These are phyloP conservation scores for Ectropis crepuscularia DNA, from an alignment of 2,888 invertebrate genomes.

Conservation along the genomic window DNA sequence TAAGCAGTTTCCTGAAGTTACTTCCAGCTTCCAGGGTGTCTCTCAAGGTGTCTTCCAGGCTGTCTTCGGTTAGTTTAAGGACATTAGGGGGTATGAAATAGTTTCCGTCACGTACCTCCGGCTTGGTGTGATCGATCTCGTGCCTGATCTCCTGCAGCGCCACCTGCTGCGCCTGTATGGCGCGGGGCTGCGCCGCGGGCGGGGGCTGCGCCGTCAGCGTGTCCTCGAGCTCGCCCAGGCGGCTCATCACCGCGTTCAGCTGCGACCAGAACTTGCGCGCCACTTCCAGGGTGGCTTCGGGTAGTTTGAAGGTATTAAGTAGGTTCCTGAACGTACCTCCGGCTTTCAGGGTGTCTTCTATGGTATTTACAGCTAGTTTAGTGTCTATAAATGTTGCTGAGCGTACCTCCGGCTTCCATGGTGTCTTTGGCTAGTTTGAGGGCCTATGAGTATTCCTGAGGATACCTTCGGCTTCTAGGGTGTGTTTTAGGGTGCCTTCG, in stretches of 20 bases:
- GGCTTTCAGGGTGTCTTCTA: constrained; percentile 94
- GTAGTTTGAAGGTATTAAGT: too few relatives aligned
- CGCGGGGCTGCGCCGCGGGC: constrained; percentile 96
- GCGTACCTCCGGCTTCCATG: constrained; percentile 92
- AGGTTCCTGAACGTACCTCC: constrained; percentile 92
- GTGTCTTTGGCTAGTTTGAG: too few relatives aligned
- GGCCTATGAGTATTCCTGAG: too few relatives aligned
- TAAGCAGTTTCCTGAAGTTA: too few relatives aligned
- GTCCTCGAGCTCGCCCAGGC: constrained; percentile 95
- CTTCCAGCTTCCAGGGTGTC: too few relatives aligned
- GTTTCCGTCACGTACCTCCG: constrained; percentile 83
- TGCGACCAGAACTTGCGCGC: constrained; percentile 99
- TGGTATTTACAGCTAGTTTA: constrained; percentile 86
- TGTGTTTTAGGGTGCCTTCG: too few relatives aligned
- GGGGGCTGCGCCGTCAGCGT: constrained; percentile 95
- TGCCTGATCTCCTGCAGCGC: constrained; percentile 95
- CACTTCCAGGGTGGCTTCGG: constrained; percentile 90
- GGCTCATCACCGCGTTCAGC: constrained; percentile 94
- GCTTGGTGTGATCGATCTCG: constrained; percentile 95
- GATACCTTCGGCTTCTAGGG: too few relatives aligned
- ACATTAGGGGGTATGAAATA: too few relatives aligned
- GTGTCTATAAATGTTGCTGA: neutral
- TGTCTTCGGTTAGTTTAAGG: constrained; percentile 84
- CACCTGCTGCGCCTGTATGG: constrained; percentile 96
- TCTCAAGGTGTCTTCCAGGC: constrained; percentile 84